Conservation (phyloP, 2,888 invertebrate genomes). For the Acanthosepion lycidas region DNA sequence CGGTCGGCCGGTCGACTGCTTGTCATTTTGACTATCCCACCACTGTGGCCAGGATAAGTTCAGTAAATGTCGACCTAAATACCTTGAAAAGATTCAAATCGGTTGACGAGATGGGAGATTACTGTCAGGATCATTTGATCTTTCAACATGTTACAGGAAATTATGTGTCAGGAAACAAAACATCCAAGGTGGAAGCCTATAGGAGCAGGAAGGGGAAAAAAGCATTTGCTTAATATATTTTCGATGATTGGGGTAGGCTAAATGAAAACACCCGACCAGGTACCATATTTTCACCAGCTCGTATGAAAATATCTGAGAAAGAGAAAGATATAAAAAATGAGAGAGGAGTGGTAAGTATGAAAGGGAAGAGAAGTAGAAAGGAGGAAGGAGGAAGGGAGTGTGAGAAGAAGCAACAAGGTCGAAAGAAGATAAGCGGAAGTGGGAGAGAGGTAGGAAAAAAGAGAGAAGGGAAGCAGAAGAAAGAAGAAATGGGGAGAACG, state of each 20-base stretch:
- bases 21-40: not conserved
- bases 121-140: not conserved
- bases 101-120: not conserved
- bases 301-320: no score
- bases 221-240: not conserved
- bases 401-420: no score
- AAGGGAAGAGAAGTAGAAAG: no score
- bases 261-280: no score
- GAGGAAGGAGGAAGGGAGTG: no score
- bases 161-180: not conserved
- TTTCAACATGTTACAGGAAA: not conserved
- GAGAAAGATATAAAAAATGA: no score
- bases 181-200: not conserved
- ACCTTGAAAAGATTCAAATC: not conserved
- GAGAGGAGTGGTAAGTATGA: no score
- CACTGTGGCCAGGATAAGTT: not conserved
- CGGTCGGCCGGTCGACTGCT: not conserved
- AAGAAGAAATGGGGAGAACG: no score
- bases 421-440: no score
- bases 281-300: no score
- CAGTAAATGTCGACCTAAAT: not conserved
- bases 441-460: no score
- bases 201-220: not conserved
- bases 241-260: not conserved
- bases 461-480: no score